Evolutionary conservation across 2,113 vertebrate genomes (phyloP).

Genomic region (Siniperca chuatsi): DNA sequence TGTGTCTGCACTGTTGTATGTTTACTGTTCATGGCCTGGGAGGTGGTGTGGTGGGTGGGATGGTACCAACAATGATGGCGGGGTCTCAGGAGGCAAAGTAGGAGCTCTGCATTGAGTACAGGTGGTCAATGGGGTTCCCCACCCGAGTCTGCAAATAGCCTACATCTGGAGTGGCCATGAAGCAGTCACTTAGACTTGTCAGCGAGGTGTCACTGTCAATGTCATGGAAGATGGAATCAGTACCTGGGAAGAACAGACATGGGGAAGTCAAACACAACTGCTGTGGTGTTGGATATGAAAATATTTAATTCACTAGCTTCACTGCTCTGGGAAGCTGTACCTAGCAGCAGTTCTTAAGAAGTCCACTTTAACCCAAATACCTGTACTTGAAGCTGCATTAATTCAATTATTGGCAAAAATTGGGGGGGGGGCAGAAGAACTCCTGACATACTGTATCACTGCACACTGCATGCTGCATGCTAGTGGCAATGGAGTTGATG

Average conservation of each 20-base stretch:
- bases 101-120: slow-evolving; percentile 97
- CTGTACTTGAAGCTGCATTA: no score
- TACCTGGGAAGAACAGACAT: slow-evolving; percentile 81
- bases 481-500: no score
- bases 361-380: no score
- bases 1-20: background rate
- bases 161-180: slow-evolving; percentile 88
- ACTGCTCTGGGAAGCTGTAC: background rate
- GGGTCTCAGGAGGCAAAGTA: slow-evolving; percentile 88
- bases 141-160: slow-evolving; percentile 89
- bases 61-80: background rate
- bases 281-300: background rate
- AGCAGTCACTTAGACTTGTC: slow-evolving; percentile 95
- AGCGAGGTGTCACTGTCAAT: slow-evolving; percentile 95
- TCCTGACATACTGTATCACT: no score
- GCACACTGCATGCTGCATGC: no score
- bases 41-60: background rate
- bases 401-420: no score
- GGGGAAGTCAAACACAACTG: background rate
- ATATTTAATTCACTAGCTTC: background rate
- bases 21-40: background rate
- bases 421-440: no score
- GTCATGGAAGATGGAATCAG: slow-evolving; percentile 93
- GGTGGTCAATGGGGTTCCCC: slow-evolving; percentile 93
- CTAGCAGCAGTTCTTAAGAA: background rate